Conservation (phyloP, 2,888 invertebrate species). For the Nephrotoma appendiculata region DNA sequence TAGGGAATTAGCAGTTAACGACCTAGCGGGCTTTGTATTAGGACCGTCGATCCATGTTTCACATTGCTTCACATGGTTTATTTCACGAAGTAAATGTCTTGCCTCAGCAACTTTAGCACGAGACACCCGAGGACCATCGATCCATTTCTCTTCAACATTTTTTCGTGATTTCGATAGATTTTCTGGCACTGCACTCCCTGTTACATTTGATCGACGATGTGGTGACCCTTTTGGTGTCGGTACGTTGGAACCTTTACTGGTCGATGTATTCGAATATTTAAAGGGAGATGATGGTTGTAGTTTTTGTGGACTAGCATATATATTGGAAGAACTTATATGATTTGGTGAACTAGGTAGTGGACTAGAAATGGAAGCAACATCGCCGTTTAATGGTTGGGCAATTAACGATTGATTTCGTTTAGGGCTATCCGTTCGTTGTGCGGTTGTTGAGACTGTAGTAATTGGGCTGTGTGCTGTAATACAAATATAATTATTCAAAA, state of each 20-base stretch:
- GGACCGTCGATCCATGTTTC: conserved; percentile 97
- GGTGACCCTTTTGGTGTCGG: conserved; percentile 40
- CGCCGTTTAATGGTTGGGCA: not conserved
- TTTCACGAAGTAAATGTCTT: conserved; percentile 62
- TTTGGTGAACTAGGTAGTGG: conserved; percentile 12
- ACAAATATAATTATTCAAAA: not conserved
- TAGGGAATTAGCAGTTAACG: conserved; percentile 31
- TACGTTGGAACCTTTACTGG: conserved; percentile 28
- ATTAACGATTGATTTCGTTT: conserved; percentile 19
- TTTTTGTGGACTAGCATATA: conserved; percentile 1
- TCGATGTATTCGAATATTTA: conserved; percentile 10
- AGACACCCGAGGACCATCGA: conserved; percentile 86
- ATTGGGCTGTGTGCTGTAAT: conserved; percentile 21
- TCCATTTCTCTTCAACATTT: conserved; percentile 84
- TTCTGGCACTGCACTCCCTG: conserved; percentile 19
- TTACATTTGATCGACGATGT: conserved; percentile 26
- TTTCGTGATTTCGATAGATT: conserved; percentile 24
- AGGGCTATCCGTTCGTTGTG: conserved; percentile 22
- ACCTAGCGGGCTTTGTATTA: conserved; percentile 46
- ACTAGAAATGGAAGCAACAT: not conserved
- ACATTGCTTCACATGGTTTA: conserved; percentile 58
- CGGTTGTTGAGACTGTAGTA: conserved; percentile 15
- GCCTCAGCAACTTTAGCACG: conserved; percentile 64
- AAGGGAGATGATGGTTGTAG: conserved; percentile 14
- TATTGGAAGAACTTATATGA: conserved; percentile 32